Evolutionary conservation across 2,113 vertebrate species (phyloP).

Genomic region (Rhabdornis inornatus): DNA sequence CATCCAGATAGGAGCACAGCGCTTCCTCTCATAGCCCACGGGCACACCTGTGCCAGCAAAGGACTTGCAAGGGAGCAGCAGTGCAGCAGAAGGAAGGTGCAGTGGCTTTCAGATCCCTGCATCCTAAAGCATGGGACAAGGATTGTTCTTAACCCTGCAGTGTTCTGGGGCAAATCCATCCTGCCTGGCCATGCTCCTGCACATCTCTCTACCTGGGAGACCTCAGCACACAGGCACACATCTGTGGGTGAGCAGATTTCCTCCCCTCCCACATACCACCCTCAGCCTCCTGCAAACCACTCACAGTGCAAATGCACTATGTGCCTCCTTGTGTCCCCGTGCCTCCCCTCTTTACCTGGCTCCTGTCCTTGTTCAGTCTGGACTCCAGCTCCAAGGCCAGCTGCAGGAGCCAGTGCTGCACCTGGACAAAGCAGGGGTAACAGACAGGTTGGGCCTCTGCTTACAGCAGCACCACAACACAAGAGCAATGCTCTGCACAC

Average conservation of each 20-base stretch:
- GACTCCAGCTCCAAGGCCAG: slow-evolving; percentile 92
- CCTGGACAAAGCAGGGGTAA: slow-evolving; percentile 68
- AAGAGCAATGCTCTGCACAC: not conserved
- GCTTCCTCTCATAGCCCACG: not conserved
- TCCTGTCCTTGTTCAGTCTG: slow-evolving; percentile 88
- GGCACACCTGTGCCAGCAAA: not conserved
- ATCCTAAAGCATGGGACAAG: not conserved
- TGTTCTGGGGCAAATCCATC: not conserved
- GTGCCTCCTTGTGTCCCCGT: rapidly evolving
- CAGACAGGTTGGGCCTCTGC: not conserved
- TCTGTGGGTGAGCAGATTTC: not conserved
- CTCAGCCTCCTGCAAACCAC: not conserved
- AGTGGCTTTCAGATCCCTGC: not conserved
- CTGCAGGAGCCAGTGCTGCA: slow-evolving; percentile 92
- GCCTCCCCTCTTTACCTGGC: slow-evolving; percentile 75
- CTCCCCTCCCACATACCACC: not conserved
- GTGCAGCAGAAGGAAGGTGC: not conserved
- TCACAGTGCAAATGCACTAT: rapidly evolving
- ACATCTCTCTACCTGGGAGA: not conserved
- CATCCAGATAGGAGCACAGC: rapidly evolving
- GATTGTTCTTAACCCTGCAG: not conserved
- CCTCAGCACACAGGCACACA: not conserved
- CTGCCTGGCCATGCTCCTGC: not conserved
- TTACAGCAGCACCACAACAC: not conserved
- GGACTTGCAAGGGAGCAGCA: not conserved